phyloP scores from a whole-genome alignment of 2,113 vertebrate genomes.

The Ctenomys sociabilis region DNA sequence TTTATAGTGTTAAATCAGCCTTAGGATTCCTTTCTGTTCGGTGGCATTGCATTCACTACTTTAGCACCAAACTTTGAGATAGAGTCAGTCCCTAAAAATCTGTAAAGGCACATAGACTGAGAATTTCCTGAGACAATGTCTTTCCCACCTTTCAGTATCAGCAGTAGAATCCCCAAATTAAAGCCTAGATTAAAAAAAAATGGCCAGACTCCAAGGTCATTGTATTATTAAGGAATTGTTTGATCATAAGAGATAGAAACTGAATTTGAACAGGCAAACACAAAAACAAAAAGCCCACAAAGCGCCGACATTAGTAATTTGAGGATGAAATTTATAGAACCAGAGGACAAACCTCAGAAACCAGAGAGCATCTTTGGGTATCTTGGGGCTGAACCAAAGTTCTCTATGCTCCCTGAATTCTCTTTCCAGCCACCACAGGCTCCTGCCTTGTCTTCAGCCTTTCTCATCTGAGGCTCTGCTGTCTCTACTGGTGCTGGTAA shows the following conservation, averaged over 20 bases:
- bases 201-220: background rate
- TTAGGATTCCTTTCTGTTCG: background rate
- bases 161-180: background rate
- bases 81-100: background rate
- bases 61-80: background rate
- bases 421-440: background rate
- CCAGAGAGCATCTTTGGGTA: background rate
- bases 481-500: background rate
- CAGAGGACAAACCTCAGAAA: background rate
- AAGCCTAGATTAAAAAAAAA: background rate
- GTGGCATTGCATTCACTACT: background rate
- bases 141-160: background rate
- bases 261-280: background rate
- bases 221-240: constrained; percentile 28
- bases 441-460: background rate
- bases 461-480: background rate
- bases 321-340: background rate
- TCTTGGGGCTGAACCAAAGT: background rate
- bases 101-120: background rate
- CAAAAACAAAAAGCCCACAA: background rate
- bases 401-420: background rate
- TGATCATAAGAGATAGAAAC: constrained; percentile 16
- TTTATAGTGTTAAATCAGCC: background rate
- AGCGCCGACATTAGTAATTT: background rate
- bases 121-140: background rate